A percentile compares a stretch with the other conserved stretches of the same genome.
Evolutionary conservation across 2,797 vertebrate genomes (phyloP).

Genomic region (Coendou prehensilis): DNA sequence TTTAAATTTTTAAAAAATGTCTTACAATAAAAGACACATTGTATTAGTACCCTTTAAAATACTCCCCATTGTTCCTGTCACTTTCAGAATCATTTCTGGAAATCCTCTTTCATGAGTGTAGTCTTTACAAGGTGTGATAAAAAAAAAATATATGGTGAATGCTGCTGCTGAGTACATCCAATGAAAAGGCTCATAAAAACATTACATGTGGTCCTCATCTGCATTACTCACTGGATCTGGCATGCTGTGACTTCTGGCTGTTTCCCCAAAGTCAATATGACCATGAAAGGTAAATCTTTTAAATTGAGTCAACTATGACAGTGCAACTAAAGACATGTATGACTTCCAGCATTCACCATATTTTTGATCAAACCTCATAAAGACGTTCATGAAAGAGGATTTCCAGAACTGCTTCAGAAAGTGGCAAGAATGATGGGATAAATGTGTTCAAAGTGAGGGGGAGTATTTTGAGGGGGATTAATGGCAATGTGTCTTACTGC

Average conservation of each 20-base stretch:
- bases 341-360: background rate
- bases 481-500: background rate
- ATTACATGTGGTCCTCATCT: background rate
- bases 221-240: background rate
- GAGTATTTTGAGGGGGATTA: background rate
- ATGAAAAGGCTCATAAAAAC: background rate
- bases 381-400: background rate
- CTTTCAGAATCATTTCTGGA: background rate
- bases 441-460: background rate
- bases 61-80: background rate
- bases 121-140: background rate
- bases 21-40: background rate
- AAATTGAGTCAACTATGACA: background rate
- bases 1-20: background rate
- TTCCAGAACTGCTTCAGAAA: background rate
- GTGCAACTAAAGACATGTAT: background rate
- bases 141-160: background rate
- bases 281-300: background rate
- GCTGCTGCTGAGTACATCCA: background rate
- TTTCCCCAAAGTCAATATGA: background rate
- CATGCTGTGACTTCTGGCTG: background rate
- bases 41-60: background rate
- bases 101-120: background rate
- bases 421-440: background rate
- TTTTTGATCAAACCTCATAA: background rate